Percentiles rank a stretch among this genome's conserved stretches.
These are phyloP conservation scores for Haplochromis burtoni DNA, from an alignment of 2,113 vertebrate genomes.

Conservation along the genomic window DNA sequence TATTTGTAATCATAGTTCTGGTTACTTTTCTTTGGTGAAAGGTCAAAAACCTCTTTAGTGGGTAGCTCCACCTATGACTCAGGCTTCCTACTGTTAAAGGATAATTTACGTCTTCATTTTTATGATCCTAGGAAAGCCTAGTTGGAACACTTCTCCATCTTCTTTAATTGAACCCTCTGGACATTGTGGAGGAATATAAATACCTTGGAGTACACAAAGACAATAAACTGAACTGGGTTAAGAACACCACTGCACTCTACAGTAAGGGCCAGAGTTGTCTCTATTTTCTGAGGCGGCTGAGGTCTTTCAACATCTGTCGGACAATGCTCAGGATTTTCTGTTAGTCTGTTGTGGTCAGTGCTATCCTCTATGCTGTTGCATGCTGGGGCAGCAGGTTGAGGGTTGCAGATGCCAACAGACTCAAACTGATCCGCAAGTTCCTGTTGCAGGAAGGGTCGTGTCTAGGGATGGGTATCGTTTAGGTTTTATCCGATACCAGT, in stretches of 20 bases:
- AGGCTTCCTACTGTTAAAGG: not conserved
- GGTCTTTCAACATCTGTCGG: not conserved
- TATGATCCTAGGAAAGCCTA: not conserved
- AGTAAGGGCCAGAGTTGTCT: not conserved
- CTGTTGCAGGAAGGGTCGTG: not conserved
- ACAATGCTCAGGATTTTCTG: not conserved
- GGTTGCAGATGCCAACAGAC: not conserved
- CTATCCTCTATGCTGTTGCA: not conserved
- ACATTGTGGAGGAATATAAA: not conserved
- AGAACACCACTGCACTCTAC: not conserved
- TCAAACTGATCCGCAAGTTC: not conserved
- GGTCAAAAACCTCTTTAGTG: not conserved
- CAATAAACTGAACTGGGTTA: not conserved
- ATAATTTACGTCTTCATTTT: not conserved
- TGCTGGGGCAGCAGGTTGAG: fast-evolving
- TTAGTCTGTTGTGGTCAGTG: not conserved
- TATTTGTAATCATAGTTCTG: not conserved
- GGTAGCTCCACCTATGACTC: not conserved
- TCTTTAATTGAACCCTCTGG: not conserved
- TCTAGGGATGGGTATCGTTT: no score
- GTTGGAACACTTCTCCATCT: not conserved
- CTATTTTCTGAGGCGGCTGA: not conserved
- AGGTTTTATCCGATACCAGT: no score
- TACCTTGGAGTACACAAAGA: not conserved
- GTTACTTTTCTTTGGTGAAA: not conserved